Evolutionary conservation across 2,888 invertebrate genomes (phyloP).

Genomic region (Ctena decussata): DNA sequence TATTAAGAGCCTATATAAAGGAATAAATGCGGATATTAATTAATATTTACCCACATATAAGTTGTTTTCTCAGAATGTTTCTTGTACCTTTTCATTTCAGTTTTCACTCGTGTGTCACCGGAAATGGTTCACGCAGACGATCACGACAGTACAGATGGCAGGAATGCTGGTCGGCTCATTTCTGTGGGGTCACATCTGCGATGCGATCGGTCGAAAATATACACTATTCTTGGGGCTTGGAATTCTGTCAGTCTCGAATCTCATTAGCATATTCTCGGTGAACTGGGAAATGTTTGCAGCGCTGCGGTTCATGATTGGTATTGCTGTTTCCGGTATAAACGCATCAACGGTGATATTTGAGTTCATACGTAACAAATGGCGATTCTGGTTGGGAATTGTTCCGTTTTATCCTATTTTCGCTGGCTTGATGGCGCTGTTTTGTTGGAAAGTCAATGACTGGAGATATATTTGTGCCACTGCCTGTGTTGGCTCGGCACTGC

Average conservation of each 20-base stretch:
- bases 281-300: slow-evolving; percentile 48
- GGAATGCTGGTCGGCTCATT: slow-evolving; percentile 36
- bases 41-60: no score
- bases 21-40: no score
- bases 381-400: neutral
- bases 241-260: neutral
- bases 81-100: slow-evolving; percentile 33
- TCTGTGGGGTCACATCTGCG: slow-evolving; percentile 24
- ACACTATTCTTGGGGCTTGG: slow-evolving; percentile 14
- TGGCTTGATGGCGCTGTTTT: slow-evolving; percentile 10
- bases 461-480: neutral
- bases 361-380: slow-evolving; percentile 14
- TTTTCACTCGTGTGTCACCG: slow-evolving; percentile 41
- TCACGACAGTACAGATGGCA: slow-evolving; percentile 34
- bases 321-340: slow-evolving; percentile 9
- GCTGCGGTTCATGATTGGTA: slow-evolving; percentile 33
- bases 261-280: slow-evolving; percentile 4
- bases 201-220: slow-evolving; percentile 42
- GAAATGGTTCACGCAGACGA: slow-evolving; percentile 19
- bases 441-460: slow-evolving; percentile 11
- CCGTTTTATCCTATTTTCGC: neutral
- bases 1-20: no score
- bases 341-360: slow-evolving; percentile 7
- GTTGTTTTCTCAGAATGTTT: no score
- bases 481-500: neutral